These are phyloP conservation scores for Ormia ochracea DNA, from an alignment of 2,888 invertebrate species.

Conservation along the genomic window DNA sequence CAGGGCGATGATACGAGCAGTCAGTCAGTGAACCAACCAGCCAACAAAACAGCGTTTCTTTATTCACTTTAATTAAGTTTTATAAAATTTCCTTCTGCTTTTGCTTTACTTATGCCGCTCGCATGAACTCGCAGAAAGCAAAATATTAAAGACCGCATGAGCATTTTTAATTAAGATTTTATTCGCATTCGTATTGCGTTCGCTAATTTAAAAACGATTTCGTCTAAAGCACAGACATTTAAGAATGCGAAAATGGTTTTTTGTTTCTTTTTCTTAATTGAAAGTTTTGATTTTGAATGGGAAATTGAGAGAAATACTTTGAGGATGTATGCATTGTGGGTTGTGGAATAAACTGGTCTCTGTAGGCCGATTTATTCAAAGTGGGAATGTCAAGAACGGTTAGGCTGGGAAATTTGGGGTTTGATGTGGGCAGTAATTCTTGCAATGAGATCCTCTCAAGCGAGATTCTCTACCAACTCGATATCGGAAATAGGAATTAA, in stretches of 20 bases:
- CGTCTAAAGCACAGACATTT: constrained; percentile 25
- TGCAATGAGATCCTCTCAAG: no score
- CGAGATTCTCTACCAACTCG: no score
- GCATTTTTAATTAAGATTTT: constrained; percentile 32
- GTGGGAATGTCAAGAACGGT: no score
- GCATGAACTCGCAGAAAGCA: background rate
- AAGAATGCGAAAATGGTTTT: background rate
- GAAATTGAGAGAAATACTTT: background rate
- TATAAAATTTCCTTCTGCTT: background rate
- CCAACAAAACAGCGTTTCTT: background rate
- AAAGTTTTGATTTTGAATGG: background rate
- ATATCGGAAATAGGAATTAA: no score
- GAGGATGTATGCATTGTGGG: no score
- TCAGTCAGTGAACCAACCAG: background rate
- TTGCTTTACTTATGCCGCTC: background rate
- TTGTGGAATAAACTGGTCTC: no score
- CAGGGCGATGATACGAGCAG: background rate
- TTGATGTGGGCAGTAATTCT: no score
- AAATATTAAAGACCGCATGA: constrained; percentile 13
- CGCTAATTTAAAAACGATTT: constrained; percentile 8
- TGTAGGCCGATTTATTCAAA: no score
- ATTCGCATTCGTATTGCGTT: constrained; percentile 24
- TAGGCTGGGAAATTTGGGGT: no score
- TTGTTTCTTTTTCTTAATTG: constrained; percentile 3
- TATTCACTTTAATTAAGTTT: constrained; percentile 20